Evolutionary conservation across 92 coral and sea anemone genomes (phyloP).

Genomic region (Parazoanthus atlanticus): DNA sequence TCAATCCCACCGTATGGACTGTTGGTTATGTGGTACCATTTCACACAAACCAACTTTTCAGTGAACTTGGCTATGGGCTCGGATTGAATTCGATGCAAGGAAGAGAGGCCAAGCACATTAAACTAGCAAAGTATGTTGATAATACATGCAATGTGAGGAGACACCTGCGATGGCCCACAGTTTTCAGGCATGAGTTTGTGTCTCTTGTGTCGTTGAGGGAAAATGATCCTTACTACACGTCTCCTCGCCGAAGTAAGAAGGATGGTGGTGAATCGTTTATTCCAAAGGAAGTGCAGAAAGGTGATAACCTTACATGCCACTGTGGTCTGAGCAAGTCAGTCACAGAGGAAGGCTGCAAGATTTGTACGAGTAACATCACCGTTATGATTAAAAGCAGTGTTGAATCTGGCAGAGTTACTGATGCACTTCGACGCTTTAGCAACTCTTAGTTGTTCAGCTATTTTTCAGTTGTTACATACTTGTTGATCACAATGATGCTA

Average conservation of each 20-base stretch:
- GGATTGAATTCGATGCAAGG: slow-evolving; percentile 46
- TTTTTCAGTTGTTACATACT: no score
- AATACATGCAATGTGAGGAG: slow-evolving; percentile 41
- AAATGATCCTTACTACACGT: neutral
- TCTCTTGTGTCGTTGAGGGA: slow-evolving; percentile 41
- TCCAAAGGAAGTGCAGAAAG: neutral
- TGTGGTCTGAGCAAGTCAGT: neutral
- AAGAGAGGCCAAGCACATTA: slow-evolving; percentile 37
- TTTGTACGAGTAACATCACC: neutral
- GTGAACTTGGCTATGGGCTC: slow-evolving; percentile 33
- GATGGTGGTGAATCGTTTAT: neutral
- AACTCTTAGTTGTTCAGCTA: no score
- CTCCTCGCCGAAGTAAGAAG: neutral
- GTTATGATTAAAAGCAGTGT: neutral
- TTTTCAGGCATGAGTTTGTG: slow-evolving; percentile 43
- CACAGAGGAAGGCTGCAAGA: neutral
- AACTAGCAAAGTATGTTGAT: slow-evolving; percentile 19
- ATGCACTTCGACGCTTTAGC: neutral
- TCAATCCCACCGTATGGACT: no score
- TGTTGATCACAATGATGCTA: no score
- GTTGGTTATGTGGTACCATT: no score
- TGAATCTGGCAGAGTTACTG: neutral
- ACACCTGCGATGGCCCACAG: slow-evolving; percentile 10
- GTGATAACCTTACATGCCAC: no score
- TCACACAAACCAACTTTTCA: slow-evolving; percentile 7